Base-by-base conservation (phyloP, 92 coral and sea anemone species). In the Nematostella vectensis region DNA sequence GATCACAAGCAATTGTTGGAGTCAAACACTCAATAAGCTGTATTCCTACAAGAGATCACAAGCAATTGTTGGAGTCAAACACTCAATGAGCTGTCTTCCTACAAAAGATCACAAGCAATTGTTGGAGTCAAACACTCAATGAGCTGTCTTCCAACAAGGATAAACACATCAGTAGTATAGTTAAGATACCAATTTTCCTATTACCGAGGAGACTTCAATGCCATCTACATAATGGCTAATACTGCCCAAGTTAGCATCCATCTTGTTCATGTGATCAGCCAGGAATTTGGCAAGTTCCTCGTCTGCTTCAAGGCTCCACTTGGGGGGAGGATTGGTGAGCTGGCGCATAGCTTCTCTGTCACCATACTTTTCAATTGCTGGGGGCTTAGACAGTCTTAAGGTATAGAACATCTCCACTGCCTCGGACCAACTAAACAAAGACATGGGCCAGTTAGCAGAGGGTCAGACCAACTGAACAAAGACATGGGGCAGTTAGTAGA, bases 281-380 rank as follows among this genome's bases (percentile, higher is more conserved):
- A 85, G 72, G 47, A 91, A 91, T 67, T 82, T 83, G 25, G 93
- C 96, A 13, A 91, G 75, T 65, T 91, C 91, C 51, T 91, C 98
- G 49, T 91, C 98, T 26, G 98, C 98, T 27, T 91, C 94, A 44
- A 91, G 65, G 60, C 74, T 71, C 98, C 98, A 91, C 40, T 91
- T 91, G 23, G 87, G 93, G 16, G 98, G 96, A 27, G 93, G 96
- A 10, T 81, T 54, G 53, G 85, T 71, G 31, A 91, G 70, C 40
- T 82, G 86, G 42, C 48, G 75, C 96, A 91, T 68, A 25, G 96
- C 96, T 55, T 86, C 96, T 62, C 78, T 76, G 79, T 91, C 98
- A 2, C 83, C 98, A 67, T 71, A 61, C 22, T 56, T 65, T 27
- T 91, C 96, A 22, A 85, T 54, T 4, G 83, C 62, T 8, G 89